Evolutionary conservation across 1,140 invertebrate genomes (phyloP).

Genomic region (Coenobita brevimanus): DNA sequence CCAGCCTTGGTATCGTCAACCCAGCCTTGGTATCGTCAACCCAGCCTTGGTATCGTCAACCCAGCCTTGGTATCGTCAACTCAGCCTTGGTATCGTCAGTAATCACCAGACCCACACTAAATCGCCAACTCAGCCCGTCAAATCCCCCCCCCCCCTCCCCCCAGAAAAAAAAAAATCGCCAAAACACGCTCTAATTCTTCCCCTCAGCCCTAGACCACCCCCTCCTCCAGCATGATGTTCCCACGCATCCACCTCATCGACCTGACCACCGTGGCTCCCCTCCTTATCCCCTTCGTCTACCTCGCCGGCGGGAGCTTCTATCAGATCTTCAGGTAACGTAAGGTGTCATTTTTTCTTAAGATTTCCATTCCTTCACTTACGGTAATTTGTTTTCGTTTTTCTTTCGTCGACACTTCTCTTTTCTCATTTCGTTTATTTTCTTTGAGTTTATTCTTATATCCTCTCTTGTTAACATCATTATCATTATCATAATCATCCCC

Average conservation of each 20-base stretch:
- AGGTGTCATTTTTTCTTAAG: not conserved
- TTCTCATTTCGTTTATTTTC: not conserved
- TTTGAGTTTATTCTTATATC: not conserved
- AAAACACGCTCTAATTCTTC: not conserved
- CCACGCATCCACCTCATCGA: conserved; percentile 52
- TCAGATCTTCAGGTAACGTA: conserved; percentile 52
- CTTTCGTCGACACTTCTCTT: not conserved
- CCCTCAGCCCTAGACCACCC: not conserved
- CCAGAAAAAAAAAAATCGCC: not conserved
- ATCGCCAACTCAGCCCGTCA: no score
- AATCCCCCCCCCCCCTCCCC: no score
- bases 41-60: no score
- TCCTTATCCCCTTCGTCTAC: conserved; percentile 57
- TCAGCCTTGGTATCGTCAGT: no score
- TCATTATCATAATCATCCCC: no score
- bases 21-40: no score
- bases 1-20: no score
- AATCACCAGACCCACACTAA: no score
- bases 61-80: no score
- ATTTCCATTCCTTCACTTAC: not conserved
- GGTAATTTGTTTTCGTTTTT: not conserved
- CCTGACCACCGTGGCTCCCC: conserved; percentile 48
- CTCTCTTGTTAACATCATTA: no score
- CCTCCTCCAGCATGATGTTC: conserved; percentile 28
- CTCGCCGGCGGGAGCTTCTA: conserved; percentile 54